phyloP scores from a whole-genome alignment of 2,113 vertebrate species.

The Phaethon lepturus region DNA sequence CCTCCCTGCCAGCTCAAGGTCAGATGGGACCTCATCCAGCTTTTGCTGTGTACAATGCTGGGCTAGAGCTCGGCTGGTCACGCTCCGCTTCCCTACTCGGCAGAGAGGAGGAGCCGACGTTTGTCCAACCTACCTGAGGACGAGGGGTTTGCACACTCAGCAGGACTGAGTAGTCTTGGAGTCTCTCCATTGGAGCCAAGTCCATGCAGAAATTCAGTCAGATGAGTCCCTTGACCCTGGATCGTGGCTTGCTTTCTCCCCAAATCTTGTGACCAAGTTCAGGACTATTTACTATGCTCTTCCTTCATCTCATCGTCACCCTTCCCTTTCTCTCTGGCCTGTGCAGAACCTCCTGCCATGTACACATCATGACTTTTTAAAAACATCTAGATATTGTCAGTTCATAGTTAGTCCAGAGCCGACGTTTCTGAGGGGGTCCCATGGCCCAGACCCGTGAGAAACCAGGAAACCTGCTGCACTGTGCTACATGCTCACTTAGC shows the following conservation, averaged over 20 bases:
- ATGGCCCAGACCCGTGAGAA: neutral
- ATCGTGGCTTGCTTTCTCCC: neutral
- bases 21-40: neutral
- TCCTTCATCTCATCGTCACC: neutral
- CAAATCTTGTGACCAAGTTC: neutral
- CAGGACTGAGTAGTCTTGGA: neutral
- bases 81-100: rapidly evolving
- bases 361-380: neutral
- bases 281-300: neutral
- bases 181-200: neutral
- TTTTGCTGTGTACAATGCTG: neutral
- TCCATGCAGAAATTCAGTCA: neutral
- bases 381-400: neutral
- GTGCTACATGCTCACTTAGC: neutral
- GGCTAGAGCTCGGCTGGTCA: neutral
- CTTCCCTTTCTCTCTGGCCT: neutral
- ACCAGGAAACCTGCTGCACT: neutral
- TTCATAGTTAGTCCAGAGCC: neutral
- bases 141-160: neutral
- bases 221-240: neutral
- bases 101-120: neutral
- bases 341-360: neutral
- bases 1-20: neutral
- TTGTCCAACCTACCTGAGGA: neutral
- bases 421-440: neutral